Percentiles rank a stretch among this genome's conserved stretches.
Conservation (phyloP, 2,797 vertebrate genomes). For the Halcyon chelicuti region DNA sequence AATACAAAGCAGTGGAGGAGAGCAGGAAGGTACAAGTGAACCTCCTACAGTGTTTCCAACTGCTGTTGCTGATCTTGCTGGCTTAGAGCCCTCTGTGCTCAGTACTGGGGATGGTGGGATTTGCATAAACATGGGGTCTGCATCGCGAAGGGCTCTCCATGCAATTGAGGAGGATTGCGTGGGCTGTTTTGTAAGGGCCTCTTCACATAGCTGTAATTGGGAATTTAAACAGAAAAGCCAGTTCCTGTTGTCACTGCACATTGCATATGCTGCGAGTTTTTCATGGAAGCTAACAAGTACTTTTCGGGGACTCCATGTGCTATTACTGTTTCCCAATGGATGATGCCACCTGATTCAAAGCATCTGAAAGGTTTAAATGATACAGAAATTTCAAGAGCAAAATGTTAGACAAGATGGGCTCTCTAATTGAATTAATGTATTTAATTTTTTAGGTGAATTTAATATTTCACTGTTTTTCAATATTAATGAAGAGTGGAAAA, state of each 20-base stretch:
- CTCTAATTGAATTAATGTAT: background rate
- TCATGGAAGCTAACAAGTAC: background rate
- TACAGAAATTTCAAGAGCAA: background rate
- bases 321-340: background rate
- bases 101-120: rapidly evolving
- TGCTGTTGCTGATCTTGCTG: background rate
- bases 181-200: background rate
- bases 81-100: background rate
- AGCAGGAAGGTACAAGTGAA: background rate
- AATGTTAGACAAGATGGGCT: background rate
- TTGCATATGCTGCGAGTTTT: background rate
- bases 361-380: background rate
- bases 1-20: background rate
- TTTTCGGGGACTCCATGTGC: background rate
- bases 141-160: background rate
- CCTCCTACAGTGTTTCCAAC: background rate
- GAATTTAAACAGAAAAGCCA: background rate
- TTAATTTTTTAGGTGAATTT: background rate
- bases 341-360: background rate
- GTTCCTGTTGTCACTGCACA: background rate
- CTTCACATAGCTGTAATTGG: rapidly evolving
- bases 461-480: background rate
- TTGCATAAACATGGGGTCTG: background rate
- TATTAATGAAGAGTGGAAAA: background rate
- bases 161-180: background rate